Conservation (phyloP, 2,888 invertebrate genomes). For the Coenonympha arcania region DNA sequence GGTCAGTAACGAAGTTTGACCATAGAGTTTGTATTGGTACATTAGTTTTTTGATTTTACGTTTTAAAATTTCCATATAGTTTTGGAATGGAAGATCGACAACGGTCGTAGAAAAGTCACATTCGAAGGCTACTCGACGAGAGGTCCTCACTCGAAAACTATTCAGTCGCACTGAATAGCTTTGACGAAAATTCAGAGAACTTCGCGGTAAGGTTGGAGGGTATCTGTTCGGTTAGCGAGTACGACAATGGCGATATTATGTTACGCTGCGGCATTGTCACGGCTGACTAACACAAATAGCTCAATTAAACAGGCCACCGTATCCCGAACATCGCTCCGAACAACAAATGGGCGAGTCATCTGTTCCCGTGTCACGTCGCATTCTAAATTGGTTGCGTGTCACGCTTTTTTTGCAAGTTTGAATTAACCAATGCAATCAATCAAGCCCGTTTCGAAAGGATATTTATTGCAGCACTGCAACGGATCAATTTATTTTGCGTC, state of each 20-base stretch:
- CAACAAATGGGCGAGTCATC: conserved; percentile 49
- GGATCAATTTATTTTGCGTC: conserved; percentile 20
- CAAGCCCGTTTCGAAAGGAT: conserved; percentile 34
- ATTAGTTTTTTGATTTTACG: too few species aligned
- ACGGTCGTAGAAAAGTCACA: too few species aligned
- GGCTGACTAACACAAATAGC: conserved; percentile 61
- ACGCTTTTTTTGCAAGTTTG: conserved; percentile 43
- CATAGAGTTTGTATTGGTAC: too few species aligned
- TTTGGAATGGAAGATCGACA: too few species aligned
- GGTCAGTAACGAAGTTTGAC: too few species aligned
- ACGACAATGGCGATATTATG: conserved; percentile 42
- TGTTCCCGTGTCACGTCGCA: conserved; percentile 53
- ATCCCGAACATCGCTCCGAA: conserved; percentile 41
- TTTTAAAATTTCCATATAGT: too few species aligned
- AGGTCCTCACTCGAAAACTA: too few species aligned
- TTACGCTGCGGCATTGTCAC: conserved; percentile 49
- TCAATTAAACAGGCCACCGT: conserved; percentile 60
- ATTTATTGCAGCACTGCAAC: conserved; percentile 23
- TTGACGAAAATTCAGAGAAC: too few species aligned
- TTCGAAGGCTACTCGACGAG: too few species aligned
- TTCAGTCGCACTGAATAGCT: too few species aligned
- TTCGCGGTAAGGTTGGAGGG: neutral
- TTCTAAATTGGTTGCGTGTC: conserved; percentile 57
- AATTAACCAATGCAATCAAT: conserved; percentile 40
- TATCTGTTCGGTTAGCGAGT: neutral